Evolutionary conservation across 1,140 invertebrate species (phyloP), one percentile per base, ranked within the genome.

Genomic region (Rhopalosiphum padi): DNA sequence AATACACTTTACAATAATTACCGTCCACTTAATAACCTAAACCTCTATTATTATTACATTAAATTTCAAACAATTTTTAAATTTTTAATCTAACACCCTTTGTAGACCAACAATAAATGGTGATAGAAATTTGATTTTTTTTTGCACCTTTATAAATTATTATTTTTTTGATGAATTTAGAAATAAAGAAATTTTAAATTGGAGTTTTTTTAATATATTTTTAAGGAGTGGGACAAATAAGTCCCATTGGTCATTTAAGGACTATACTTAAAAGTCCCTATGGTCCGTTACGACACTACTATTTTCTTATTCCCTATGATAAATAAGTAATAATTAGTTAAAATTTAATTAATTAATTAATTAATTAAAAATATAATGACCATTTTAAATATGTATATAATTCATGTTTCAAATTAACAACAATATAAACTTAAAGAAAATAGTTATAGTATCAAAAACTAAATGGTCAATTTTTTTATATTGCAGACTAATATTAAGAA

Each of bases 351-450:
- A 46, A 11, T 46, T 46, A 46, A 9, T 18, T 25, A 86, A 86
- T 86, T 41, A 46, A 25, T 86, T 86, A 43, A 86, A 86, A 86
- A 86, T 41, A 86, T 86, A 86, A 43, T 86, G 83, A 86, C 37
- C 83, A 41, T 86, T 22, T 85, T 86, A 86, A 86, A 86, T 86
- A 22, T 86, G 7, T 37, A 9, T 86, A 86, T 25, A 86, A 21
- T 86, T 41, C 83, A 43, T 86, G 83, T 86, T 43, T 86, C 21
- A 86, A 86, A 41, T 86, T 37, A 86, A 86, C 37, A 86, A 86
- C 35, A 86, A 46, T 46, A 46, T 86, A 35, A 43, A 86, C 37
- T 86, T 35, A 18, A 86, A 86, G 83, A 25, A 86, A 43, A 86
- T 41, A 37, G 35, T 86, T 86, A 86, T 86, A 18, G 83, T 43